Evolutionary conservation across 2,797 vertebrate genomes (phyloP).

Genomic region (Gymnodraco acuticeps): DNA sequence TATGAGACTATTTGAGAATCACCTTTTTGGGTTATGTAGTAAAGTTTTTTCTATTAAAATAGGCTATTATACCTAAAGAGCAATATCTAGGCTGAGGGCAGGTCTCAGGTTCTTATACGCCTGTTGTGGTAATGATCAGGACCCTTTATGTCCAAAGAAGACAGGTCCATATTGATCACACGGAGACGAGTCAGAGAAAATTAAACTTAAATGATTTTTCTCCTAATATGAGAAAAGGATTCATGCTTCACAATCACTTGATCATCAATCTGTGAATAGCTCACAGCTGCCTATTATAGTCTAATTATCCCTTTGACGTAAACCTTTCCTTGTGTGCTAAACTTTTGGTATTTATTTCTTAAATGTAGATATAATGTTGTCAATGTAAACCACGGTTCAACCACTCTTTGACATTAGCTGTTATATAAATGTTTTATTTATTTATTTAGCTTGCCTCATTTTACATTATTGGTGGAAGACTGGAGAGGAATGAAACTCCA

Average conservation of each 20-base stretch:
- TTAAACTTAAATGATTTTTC: neutral
- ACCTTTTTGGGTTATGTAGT: slow-evolving; percentile 23
- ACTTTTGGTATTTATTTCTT: neutral
- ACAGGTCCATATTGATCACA: slow-evolving; percentile 18
- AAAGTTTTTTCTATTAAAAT: slow-evolving; percentile 18
- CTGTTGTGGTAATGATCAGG: slow-evolving; percentile 5
- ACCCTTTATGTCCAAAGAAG: neutral
- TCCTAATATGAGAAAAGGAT: slow-evolving; percentile 1
- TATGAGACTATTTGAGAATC: neutral
- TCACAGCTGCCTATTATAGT: neutral
- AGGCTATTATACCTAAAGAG: neutral
- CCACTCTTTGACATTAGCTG: no score
- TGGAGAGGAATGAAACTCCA: neutral
- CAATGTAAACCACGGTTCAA: no score
- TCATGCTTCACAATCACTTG: neutral
- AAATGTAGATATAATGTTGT: neutral
- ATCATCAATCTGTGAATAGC: neutral
- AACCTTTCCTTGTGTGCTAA: neutral
- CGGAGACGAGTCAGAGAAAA: neutral
- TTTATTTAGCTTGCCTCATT: neutral
- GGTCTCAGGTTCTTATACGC: neutral
- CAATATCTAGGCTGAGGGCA: neutral
- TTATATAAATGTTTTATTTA: neutral
- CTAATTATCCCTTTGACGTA: neutral
- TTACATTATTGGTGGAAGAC: neutral